Evolutionary conservation across 2,797 vertebrate species (phyloP).

Genomic region (Macroramphosus scolopax): DNA sequence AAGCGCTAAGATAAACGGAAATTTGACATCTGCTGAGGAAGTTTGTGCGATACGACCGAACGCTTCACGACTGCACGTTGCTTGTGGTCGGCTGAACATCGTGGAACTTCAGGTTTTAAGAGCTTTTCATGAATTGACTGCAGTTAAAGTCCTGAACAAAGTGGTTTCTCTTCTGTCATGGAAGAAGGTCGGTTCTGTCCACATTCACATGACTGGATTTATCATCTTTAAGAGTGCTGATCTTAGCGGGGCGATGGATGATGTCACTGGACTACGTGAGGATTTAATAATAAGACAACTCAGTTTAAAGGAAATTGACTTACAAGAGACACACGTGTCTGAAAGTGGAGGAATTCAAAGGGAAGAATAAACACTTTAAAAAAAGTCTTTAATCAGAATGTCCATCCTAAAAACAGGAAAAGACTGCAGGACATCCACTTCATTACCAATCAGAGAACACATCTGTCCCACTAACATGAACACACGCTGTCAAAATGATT

Average conservation of each 20-base stretch:
- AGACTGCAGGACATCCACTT: constrained; percentile 11
- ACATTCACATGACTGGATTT: no score
- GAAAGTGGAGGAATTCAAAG: neutral
- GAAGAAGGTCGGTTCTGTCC: no score
- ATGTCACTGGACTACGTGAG: no score
- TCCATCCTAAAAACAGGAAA: constrained; percentile 13
- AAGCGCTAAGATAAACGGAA: no score
- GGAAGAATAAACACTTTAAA: constrained; percentile 19
- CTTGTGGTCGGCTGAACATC: neutral
- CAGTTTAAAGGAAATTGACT: no score
- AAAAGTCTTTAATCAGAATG: constrained; percentile 53
- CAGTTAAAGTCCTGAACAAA: no score
- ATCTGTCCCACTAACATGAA: constrained; percentile 17
- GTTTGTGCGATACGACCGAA: neutral
- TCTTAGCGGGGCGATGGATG: no score
- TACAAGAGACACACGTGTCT: no score
- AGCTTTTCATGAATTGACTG: no score
- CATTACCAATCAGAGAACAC: constrained; percentile 17
- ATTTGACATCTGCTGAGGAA: neutral
- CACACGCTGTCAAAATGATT: constrained; percentile 29
- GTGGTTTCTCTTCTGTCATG: no score
- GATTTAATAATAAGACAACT: no score
- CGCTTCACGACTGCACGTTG: neutral
- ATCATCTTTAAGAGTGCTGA: no score
- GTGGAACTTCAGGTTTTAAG: neutral